phyloP scores from a whole-genome alignment of 2,113 vertebrate genomes.

The Empidonax alnorum region DNA sequence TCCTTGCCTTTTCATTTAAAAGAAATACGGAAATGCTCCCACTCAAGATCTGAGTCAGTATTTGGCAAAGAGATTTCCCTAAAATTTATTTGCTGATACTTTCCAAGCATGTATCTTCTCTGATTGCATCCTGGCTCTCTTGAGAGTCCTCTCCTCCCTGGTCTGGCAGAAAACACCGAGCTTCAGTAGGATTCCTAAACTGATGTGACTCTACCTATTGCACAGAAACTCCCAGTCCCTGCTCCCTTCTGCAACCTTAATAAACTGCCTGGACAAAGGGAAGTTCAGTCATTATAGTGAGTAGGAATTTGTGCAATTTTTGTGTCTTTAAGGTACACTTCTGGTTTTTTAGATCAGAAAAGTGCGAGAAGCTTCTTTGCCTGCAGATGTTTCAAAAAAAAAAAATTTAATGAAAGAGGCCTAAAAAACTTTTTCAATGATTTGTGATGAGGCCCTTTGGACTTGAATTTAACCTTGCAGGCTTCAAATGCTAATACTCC shows the following conservation, averaged over 20 bases:
- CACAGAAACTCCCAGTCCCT: not conserved
- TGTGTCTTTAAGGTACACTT: not conserved
- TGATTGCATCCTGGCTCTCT: not conserved
- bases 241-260: not conserved
- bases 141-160: not conserved
- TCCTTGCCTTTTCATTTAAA: not conserved
- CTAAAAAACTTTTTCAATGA: conserved; percentile 6
- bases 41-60: conserved; percentile 47
- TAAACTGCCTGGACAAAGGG: not conserved
- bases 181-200: not conserved
- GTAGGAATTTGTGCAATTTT: not conserved
- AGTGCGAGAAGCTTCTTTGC: not conserved
- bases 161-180: not conserved
- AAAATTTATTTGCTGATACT: not conserved
- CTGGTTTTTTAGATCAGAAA: not conserved
- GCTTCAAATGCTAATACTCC: not conserved
- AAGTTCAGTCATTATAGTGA: not conserved
- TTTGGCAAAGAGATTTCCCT: conserved; percentile 1
- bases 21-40: not conserved
- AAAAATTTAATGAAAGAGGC: not conserved
- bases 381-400: conserved; percentile 49
- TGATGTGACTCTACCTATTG: not conserved
- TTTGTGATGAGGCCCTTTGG: conserved; percentile 10
- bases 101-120: conserved; percentile 19
- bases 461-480: conserved; percentile 16